Conservation (phyloP, 2,797 vertebrate genomes). For the Streptopelia turtur region DNA sequence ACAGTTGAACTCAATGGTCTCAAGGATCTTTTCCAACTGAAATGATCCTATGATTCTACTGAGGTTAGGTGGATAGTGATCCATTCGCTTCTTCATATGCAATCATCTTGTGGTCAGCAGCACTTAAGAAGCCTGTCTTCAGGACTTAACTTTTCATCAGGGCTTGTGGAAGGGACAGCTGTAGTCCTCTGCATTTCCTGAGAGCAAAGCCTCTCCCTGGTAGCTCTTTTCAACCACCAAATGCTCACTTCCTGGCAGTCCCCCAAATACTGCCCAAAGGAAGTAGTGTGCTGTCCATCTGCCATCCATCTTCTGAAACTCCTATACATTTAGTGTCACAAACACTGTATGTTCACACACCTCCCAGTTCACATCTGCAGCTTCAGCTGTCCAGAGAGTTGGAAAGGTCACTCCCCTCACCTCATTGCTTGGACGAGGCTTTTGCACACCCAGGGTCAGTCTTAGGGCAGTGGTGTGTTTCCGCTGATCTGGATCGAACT, state of each 20-base stretch:
- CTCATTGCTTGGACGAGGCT: background rate
- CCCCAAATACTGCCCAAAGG: background rate
- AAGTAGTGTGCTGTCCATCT: accelerated
- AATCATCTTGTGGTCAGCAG: background rate
- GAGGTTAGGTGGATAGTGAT: too few relatives aligned
- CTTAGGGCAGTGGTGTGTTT: accelerated
- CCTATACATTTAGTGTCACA: background rate
- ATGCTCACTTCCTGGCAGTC: too few relatives aligned
- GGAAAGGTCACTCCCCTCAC: too few relatives aligned
- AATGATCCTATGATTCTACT: too few relatives aligned
- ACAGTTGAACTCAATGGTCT: too few relatives aligned
- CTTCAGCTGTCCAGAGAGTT: background rate
- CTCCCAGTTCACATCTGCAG: accelerated
- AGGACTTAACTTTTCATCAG: background rate
- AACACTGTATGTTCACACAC: background rate
- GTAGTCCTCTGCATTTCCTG: background rate
- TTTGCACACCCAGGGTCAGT: background rate
- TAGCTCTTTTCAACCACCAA: background rate
- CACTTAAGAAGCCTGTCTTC: background rate
- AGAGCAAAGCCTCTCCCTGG: background rate
- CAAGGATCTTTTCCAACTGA: too few relatives aligned
- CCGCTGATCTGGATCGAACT: too few relatives aligned
- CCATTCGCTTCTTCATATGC: background rate
- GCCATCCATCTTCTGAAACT: background rate
- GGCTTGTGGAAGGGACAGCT: background rate